These are phyloP conservation scores for Diachasma alloeum DNA, from an alignment of 1,140 invertebrate genomes.

Conservation along the genomic window DNA sequence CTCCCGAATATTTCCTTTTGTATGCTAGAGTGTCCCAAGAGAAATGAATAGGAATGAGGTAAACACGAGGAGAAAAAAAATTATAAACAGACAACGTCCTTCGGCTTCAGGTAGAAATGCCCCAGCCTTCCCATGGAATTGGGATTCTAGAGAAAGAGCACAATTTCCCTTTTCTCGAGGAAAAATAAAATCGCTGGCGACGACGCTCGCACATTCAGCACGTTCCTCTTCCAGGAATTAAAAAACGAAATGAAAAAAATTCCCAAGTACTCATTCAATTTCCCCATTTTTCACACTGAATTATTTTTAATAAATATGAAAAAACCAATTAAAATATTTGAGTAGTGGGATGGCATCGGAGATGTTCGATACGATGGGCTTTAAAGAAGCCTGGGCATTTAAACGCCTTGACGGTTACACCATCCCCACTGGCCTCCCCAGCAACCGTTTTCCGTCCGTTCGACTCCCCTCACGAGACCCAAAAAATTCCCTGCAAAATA, in stretches of 20 bases:
- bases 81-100: not conserved
- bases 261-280: not conserved
- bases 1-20: not conserved
- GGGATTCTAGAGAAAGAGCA: not conserved
- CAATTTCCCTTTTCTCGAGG: not conserved
- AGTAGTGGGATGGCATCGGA: not conserved
- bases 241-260: not conserved
- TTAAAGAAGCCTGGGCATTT: slow-evolving; percentile 7
- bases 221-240: not conserved
- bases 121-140: not conserved
- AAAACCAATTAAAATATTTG: not conserved
- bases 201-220: not conserved
- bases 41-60: not conserved
- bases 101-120: not conserved
- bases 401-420: slow-evolving; percentile 24
- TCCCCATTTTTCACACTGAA: not conserved
- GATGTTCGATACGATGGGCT: not conserved
- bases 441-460: not conserved
- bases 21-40: not conserved
- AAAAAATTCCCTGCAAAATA: not conserved
- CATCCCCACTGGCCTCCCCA: not conserved
- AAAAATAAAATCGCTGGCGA: not conserved
- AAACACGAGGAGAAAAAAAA: not conserved
- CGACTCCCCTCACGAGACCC: not conserved
- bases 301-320: not conserved